These are phyloP conservation scores for Cheiracanthium punctorium DNA, from an alignment of 2,888 invertebrate species.

Conservation along the genomic window DNA sequence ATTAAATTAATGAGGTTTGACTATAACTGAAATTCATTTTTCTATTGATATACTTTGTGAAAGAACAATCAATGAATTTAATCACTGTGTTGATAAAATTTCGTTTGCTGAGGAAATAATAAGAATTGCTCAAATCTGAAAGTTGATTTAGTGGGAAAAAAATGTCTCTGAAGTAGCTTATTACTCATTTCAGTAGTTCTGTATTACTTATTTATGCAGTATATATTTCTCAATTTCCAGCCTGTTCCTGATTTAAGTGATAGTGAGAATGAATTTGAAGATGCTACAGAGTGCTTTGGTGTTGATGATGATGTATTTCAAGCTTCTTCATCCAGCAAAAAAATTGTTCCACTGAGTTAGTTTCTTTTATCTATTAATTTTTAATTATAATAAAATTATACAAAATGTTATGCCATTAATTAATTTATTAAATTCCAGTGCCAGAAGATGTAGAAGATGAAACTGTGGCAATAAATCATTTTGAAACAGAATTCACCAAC, in stretches of 20 bases:
- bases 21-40: too few species aligned
- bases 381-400: neutral
- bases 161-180: too few species aligned
- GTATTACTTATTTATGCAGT: too few species aligned
- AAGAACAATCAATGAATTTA: too few species aligned
- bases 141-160: too few species aligned
- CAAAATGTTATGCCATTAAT: neutral
- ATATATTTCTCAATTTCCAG: too few species aligned
- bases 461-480: constrained; percentile 88
- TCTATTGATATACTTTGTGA: too few species aligned
- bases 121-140: too few species aligned
- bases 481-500: constrained; percentile 88
- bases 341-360: constrained; percentile 87
- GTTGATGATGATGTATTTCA: constrained; percentile 92
- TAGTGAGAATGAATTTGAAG: constrained; percentile 85
- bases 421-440: constrained; percentile 80
- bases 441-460: constrained; percentile 91
- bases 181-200: too few species aligned
- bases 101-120: too few species aligned
- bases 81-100: too few species aligned
- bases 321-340: constrained; percentile 83
- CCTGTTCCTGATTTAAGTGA: constrained; percentile 71
- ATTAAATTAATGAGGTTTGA: too few species aligned
- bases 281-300: constrained; percentile 87
- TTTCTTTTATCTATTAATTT: constrained; percentile 69